Conservation (phyloP, 2,888 invertebrate genomes). For the Luperina nickerlii region DNA sequence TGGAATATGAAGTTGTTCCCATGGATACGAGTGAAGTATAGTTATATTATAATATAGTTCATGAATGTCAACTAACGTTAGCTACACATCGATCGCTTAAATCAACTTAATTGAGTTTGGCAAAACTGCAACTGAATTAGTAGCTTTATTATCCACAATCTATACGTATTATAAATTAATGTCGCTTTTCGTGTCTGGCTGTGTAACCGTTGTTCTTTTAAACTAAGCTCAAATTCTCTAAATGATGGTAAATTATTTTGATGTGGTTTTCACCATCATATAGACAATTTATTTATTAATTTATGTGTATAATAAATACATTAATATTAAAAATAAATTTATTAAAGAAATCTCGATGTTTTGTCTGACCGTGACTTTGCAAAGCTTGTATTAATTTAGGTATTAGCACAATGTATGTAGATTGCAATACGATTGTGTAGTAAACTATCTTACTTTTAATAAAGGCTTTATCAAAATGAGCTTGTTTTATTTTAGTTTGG, state of each 20-base stretch:
- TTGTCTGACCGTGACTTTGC: background rate
- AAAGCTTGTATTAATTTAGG: slow-evolving; percentile 9
- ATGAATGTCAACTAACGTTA: background rate
- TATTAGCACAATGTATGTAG: slow-evolving; percentile 26
- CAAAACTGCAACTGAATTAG: background rate
- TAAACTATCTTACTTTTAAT: slow-evolving; percentile 4
- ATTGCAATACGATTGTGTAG: slow-evolving; percentile 21
- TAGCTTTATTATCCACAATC: background rate
- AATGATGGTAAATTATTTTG: background rate
- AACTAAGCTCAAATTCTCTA: background rate
- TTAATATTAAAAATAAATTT: background rate
- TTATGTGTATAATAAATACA: background rate
- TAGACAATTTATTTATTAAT: background rate
- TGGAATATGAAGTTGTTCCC: background rate
- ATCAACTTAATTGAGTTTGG: background rate
- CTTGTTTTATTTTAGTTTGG: background rate
- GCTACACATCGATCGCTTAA: background rate
- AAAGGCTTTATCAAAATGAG: slow-evolving; percentile 28
- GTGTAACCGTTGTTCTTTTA: slow-evolving; percentile 4
- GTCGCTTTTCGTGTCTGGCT: slow-evolving; percentile 1
- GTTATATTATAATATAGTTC: too few relatives aligned
- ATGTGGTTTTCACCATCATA: background rate
- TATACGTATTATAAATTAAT: background rate
- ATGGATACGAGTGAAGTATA: background rate
- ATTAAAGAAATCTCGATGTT: slow-evolving; percentile 20